Conservation (phyloP, 2,113 vertebrate species). For the Ciconia maguari region DNA sequence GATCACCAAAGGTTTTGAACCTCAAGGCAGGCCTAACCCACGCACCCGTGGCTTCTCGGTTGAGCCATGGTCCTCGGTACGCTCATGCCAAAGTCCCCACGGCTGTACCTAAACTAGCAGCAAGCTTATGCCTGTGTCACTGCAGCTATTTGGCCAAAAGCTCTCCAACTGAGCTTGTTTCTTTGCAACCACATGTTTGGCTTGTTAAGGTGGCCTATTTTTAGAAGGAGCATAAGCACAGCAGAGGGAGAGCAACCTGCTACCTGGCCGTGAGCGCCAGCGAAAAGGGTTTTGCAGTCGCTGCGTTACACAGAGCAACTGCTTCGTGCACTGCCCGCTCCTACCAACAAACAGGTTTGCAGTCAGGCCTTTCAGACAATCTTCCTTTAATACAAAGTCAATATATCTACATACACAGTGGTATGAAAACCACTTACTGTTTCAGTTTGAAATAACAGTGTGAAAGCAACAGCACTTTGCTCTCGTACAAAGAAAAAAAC, state of each 20-base stretch:
- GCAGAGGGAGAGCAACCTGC: not conserved
- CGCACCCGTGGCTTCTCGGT: accelerated
- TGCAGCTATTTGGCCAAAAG: not conserved
- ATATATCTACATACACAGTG: constrained; percentile 99
- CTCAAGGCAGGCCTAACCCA: not conserved
- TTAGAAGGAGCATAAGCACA: not conserved
- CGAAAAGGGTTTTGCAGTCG: accelerated
- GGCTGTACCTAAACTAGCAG: accelerated
- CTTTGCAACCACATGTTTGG: accelerated
- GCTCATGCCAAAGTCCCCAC: accelerated
- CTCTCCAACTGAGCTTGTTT: accelerated
- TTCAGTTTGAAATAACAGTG: constrained; percentile 90
- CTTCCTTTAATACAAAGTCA: constrained; percentile 99
- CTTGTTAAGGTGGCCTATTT: accelerated
- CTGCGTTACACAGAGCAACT: not conserved
- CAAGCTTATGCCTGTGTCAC: accelerated
- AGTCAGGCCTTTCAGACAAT: constrained; percentile 81
- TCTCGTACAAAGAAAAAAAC: constrained; percentile 80
- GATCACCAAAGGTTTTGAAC: accelerated
- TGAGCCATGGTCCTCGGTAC: accelerated
- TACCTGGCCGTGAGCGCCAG: not conserved
- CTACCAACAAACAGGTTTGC: not conserved
- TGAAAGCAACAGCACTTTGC: constrained; percentile 86
- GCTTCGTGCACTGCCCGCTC: accelerated
- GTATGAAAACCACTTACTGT: constrained; percentile 89